Conservation (phyloP, 2,113 vertebrate species). For the Hyaena hyaena region DNA sequence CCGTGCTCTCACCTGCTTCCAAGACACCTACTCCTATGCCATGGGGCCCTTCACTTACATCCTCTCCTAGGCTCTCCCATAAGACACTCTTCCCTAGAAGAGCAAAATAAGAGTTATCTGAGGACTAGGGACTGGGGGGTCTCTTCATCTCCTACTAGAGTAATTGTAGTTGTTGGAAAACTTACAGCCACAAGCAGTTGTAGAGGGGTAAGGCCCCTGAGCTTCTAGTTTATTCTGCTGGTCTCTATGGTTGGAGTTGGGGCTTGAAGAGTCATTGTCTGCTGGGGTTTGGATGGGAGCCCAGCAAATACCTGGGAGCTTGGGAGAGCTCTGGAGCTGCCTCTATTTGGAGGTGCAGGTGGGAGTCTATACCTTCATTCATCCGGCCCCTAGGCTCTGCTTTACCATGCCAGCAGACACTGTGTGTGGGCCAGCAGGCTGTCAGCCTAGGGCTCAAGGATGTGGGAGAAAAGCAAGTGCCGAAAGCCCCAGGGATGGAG, state of each 20-base stretch:
- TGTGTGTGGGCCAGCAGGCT: constrained; percentile 54
- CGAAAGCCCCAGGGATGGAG: constrained; percentile 49
- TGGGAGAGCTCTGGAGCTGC: constrained; percentile 26
- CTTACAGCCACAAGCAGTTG: not conserved
- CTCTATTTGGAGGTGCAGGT: constrained; percentile 49
- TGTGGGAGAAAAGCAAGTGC: constrained; percentile 51
- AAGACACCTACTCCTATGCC: not conserved
- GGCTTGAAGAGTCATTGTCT: constrained; percentile 29
- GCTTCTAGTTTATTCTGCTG: not conserved
- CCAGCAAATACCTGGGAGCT: constrained; percentile 64
- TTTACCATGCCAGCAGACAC: constrained; percentile 42
- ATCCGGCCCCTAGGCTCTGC: not conserved
- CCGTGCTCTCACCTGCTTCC: not conserved
- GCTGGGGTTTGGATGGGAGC: constrained; percentile 57
- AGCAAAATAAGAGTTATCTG: not conserved
- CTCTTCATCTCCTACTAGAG: not conserved
- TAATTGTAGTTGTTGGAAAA: not conserved
- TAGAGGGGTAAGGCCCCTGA: not conserved
- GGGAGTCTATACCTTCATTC: constrained; percentile 17
- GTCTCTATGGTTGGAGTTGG: not conserved
- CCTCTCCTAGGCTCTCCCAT: not conserved
- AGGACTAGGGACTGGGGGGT: not conserved
- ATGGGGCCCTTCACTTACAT: not conserved
- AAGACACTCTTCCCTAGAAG: not conserved
- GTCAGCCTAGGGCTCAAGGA: constrained; percentile 53